Evolutionary conservation across 2,888 invertebrate genomes (phyloP), one percentile per base, ranked within the genome.

Genomic region (Malthinus seriepunctatus): DNA sequence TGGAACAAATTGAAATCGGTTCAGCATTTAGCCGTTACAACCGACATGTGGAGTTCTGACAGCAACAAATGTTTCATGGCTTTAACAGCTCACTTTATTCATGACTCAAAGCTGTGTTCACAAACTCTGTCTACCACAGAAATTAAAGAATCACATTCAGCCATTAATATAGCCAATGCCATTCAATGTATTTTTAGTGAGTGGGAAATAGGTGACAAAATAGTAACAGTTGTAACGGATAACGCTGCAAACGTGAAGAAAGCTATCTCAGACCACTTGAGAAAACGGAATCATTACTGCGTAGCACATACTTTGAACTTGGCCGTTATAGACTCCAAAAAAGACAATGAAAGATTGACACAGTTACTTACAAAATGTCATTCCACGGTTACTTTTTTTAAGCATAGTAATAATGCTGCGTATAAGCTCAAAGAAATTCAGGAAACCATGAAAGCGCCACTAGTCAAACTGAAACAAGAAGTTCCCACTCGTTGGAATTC

Each of bases 221-320:
- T 35, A 10, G 35, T 35, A 1, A 35, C 35, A 5, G 7, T 35
- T 6, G 8, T 35, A 10, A 9, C 35, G 4, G 35, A 35, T 8
- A 35, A 9, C 35, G 7, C 35, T 4, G 10, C 9, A 9, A 35
- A 35, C 1, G 8, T 35, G 35, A 35, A 35, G 8, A 6, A 35
- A 8, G 35, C 35, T 4, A 9, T 35, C 4, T 6, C 1, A 6
- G 35, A 35, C 1, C 1, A 56, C 7, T 46, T 71, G 8, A 42
- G 53, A 34, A 69, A 66, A 60, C 45, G 65, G 34, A 65, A 72
- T 46, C 65, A 67, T 59, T 67, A 66, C 5, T 71, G 70, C 58
- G 64, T 71, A 6, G 68, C 71, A 15, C 67, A 71, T 50, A 67
- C 67, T 2, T 57, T 69, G 12, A 66, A 71, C 65, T 54, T 69